phyloP scores from a whole-genome alignment of 2,113 vertebrate species.

The Melanocharis versteri region DNA sequence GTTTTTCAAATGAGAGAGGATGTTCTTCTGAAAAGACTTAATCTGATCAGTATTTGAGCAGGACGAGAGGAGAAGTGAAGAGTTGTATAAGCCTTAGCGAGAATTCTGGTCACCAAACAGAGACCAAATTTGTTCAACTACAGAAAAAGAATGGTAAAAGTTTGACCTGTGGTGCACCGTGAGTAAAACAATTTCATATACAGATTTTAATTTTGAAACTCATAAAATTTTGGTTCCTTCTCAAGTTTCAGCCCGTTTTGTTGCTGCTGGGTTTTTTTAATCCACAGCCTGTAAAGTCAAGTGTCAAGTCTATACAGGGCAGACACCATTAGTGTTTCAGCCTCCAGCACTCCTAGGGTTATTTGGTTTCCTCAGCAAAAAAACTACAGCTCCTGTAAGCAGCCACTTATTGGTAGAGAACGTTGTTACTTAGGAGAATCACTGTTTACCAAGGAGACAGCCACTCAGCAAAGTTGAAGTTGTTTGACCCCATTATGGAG shows the following conservation, averaged over 20 bases:
- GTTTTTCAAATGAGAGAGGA: background rate
- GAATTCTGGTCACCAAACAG: background rate
- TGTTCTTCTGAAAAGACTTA: background rate
- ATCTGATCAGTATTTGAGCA: background rate
- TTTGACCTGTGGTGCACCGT: background rate
- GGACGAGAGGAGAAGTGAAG: background rate
- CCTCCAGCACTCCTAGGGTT: background rate
- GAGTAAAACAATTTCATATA: background rate
- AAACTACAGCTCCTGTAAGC: background rate
- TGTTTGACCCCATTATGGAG: background rate
- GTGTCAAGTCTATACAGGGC: too few species aligned
- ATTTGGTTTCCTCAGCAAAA: background rate
- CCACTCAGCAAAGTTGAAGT: background rate
- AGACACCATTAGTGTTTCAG: background rate
- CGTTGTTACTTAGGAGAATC: background rate
- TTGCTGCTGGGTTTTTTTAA: background rate
- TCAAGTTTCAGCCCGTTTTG: background rate
- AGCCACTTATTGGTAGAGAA: background rate
- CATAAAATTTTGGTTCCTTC: background rate
- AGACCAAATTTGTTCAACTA: background rate
- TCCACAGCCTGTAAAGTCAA: background rate
- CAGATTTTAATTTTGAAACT: background rate
- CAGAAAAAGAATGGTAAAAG: background rate
- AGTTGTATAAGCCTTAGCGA: background rate
- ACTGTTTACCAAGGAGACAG: background rate